These are phyloP conservation scores for Mus caroli DNA, from an alignment of 2,797 vertebrate species.

Conservation along the genomic window DNA sequence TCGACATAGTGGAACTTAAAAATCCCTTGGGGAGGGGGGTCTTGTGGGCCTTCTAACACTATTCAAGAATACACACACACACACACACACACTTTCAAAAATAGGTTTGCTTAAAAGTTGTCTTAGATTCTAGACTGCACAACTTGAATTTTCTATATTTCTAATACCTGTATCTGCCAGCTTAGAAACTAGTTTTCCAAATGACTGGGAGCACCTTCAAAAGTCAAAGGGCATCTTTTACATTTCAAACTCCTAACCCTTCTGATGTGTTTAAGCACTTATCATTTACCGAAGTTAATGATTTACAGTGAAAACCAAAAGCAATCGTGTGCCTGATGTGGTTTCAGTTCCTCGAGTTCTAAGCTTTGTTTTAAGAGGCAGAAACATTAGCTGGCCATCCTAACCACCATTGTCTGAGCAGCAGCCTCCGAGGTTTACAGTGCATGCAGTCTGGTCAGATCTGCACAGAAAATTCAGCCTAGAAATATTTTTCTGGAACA, in stretches of 20 bases:
- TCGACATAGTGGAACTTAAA: constrained; percentile 20
- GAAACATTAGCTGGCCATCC: neutral
- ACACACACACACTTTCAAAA: neutral
- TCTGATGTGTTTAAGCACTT: constrained; percentile 31
- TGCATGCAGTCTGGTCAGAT: neutral
- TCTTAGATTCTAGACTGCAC: constrained; percentile 43
- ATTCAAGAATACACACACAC: neutral
- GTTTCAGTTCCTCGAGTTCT: constrained; percentile 37
- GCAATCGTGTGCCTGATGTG: constrained; percentile 17
- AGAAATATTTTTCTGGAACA: constrained; percentile 42
- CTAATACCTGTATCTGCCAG: constrained; percentile 19
- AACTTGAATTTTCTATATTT: constrained; percentile 34
- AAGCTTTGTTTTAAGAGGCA: neutral
- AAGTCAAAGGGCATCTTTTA: constrained; percentile 33
- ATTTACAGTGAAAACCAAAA: constrained; percentile 55
- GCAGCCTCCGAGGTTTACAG: neutral
- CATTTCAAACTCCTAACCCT: neutral
- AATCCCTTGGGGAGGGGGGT: too few species aligned
- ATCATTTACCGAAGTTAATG: constrained; percentile 43
- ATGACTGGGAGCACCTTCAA: neutral
- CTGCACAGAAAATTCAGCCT: constrained; percentile 54
- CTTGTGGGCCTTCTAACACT: neutral
- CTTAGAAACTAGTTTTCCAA: constrained; percentile 59
- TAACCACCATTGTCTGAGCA: neutral
- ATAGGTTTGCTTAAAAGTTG: constrained; percentile 44